phyloP scores from a whole-genome alignment of 2,888 invertebrate species.

The Patella pellucida region DNA sequence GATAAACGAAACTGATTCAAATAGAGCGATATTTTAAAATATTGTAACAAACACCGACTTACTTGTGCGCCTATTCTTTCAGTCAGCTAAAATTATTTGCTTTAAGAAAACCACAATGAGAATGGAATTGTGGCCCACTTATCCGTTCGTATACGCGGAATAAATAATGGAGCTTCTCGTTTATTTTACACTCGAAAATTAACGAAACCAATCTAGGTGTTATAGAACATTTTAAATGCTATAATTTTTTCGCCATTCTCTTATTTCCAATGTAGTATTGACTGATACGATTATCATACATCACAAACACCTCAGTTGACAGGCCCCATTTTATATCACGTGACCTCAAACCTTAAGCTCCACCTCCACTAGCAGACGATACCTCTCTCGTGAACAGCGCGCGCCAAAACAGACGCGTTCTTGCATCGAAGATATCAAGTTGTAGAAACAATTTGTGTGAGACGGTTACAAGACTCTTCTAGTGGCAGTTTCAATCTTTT shows the following conservation, averaged over 20 bases:
- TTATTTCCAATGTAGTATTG: conserved; percentile 9
- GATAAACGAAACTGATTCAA: too few species aligned
- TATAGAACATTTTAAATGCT: conserved; percentile 4
- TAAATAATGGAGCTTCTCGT: neutral
- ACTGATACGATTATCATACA: conserved; percentile 11
- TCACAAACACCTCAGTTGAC: neutral
- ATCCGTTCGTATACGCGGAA: neutral
- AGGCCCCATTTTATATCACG: neutral
- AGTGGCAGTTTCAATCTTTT: neutral
- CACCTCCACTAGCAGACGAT: conserved; percentile 8
- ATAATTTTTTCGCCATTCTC: neutral
- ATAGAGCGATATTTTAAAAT: too few species aligned
- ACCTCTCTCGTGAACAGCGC: conserved; percentile 2
- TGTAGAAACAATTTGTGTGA: neutral
- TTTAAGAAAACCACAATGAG: too few species aligned
- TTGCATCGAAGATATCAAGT: neutral
- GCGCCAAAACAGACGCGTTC: neutral
- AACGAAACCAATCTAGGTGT: conserved; percentile 4
- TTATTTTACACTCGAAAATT: neutral
- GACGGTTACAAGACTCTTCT: neutral
- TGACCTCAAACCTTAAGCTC: neutral
- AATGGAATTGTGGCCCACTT: neutral
- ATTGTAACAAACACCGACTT: too few species aligned
- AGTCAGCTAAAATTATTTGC: too few species aligned
- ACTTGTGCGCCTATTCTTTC: too few species aligned